Percentiles rank a stretch among this genome's conserved stretches.
Evolutionary conservation across 2,797 vertebrate genomes (phyloP).

Genomic region (Pseudotriccus pelzelni): DNA sequence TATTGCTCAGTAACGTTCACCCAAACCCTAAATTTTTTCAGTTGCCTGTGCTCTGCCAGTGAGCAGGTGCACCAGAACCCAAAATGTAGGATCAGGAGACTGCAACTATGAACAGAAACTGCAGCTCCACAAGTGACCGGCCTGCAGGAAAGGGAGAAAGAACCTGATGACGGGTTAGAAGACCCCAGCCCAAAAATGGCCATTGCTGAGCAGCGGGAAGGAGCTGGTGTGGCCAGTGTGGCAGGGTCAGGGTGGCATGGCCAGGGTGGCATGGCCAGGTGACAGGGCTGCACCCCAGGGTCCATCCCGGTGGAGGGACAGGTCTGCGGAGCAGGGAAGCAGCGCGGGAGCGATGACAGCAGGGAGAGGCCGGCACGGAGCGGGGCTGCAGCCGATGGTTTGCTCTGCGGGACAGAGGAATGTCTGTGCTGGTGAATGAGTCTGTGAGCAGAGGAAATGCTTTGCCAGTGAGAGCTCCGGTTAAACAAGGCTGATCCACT

Average conservation of each 20-base stretch:
- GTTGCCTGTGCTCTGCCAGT: neutral
- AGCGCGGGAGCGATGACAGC: neutral
- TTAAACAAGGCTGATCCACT: neutral
- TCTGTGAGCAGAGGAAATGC: constrained; percentile 51
- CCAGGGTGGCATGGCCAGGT: neutral
- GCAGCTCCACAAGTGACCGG: neutral
- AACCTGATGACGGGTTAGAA: neutral
- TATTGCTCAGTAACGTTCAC: neutral
- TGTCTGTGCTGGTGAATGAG: constrained; percentile 33
- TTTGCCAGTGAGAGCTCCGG: constrained; percentile 44
- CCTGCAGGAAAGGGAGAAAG: neutral
- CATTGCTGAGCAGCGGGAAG: neutral
- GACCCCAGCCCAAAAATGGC: neutral
- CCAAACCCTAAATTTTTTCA: neutral
- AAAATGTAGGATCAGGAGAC: neutral
- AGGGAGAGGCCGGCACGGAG: rapidly evolving
- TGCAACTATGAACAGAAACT: neutral
- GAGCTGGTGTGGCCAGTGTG: rapidly evolving
- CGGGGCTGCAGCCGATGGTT: neutral
- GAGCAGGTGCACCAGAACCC: neutral
- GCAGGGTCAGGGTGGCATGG: neutral
- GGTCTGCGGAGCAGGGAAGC: rapidly evolving
- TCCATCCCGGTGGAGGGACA: rapidly evolving
- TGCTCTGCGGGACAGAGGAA: constrained; percentile 50
- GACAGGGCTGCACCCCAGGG: neutral